These are phyloP conservation scores for Pygoscelis adeliae DNA, from an alignment of 2,113 vertebrate species.

Conservation along the genomic window DNA sequence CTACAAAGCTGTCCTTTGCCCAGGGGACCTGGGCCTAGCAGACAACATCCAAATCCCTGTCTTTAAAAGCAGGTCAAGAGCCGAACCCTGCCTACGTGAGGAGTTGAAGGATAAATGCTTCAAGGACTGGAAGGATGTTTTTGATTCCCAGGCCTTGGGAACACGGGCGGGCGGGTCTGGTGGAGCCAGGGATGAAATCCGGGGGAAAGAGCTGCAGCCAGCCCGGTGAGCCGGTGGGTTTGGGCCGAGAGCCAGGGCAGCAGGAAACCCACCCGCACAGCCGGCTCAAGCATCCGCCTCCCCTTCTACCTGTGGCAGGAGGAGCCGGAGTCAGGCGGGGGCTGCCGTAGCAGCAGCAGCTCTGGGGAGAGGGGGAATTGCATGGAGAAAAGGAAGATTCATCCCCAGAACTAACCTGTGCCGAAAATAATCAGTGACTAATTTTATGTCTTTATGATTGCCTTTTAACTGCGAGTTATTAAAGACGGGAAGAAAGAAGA, in stretches of 20 bases:
- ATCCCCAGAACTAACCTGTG: neutral
- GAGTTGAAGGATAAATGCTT: neutral
- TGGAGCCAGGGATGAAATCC: neutral
- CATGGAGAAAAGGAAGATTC: neutral
- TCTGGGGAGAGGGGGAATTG: neutral
- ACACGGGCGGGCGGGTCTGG: neutral
- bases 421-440: neutral
- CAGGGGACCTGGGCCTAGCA: neutral
- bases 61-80: neutral
- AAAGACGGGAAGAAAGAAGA: neutral
- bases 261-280: neutral
- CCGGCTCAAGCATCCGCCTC: neutral
- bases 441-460: neutral
- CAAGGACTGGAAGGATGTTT: neutral
- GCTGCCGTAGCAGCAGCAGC: neutral
- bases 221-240: rapidly evolving
- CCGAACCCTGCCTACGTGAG: neutral
- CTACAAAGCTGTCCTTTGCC: neutral
- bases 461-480: neutral
- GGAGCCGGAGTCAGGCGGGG: neutral
- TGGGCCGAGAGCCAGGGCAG: neutral
- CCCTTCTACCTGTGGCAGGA: neutral
- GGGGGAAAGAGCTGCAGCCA: neutral
- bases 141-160: neutral
- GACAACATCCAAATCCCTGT: neutral